phyloP scores from a whole-genome alignment of 2,888 invertebrate genomes.

The Harpagoxenus sublaevis region DNA sequence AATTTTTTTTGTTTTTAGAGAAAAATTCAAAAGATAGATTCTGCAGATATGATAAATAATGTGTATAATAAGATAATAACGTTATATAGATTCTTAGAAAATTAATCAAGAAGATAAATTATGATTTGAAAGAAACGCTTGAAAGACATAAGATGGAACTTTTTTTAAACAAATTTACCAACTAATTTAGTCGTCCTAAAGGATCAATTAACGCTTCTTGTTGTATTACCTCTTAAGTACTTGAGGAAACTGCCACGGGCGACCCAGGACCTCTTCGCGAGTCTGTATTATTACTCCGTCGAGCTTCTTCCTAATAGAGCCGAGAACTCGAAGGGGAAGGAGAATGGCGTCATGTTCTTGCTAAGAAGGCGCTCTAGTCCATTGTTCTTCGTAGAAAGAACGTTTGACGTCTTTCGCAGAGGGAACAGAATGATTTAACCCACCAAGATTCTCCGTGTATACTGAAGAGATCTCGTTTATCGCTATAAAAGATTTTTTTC shows the following conservation, averaged over 20 bases:
- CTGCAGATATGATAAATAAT: not conserved
- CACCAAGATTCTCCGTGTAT: slow-evolving; percentile 1
- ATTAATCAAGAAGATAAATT: slow-evolving; percentile 5
- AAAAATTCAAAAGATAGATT: not conserved
- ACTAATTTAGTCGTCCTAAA: slow-evolving; percentile 50
- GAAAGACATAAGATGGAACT: not conserved
- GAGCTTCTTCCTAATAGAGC: slow-evolving; percentile 55
- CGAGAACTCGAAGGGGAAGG: slow-evolving; percentile 51
- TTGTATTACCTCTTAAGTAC: slow-evolving; percentile 54
- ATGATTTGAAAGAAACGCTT: slow-evolving; percentile 7
- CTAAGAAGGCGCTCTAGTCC: slow-evolving; percentile 47
- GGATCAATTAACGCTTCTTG: slow-evolving; percentile 55
- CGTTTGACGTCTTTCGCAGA: slow-evolving; percentile 44
- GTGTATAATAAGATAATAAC: not conserved
- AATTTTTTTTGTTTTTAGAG: too few species aligned
- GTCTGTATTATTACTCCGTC: slow-evolving; percentile 45
- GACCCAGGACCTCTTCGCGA: slow-evolving; percentile 39
- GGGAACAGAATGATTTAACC: slow-evolving; percentile 59
- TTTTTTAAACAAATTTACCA: slow-evolving; percentile 54
- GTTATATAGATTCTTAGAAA: not conserved
- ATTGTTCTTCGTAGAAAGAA: slow-evolving; percentile 55
- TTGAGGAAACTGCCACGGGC: slow-evolving; percentile 51
- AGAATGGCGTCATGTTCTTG: slow-evolving; percentile 53
- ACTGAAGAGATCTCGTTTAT: not conserved
- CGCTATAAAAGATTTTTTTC: slow-evolving; percentile 10